These are phyloP conservation scores for Coilia nasus DNA, from an alignment of 2,797 vertebrate species.

Conservation along the genomic window DNA sequence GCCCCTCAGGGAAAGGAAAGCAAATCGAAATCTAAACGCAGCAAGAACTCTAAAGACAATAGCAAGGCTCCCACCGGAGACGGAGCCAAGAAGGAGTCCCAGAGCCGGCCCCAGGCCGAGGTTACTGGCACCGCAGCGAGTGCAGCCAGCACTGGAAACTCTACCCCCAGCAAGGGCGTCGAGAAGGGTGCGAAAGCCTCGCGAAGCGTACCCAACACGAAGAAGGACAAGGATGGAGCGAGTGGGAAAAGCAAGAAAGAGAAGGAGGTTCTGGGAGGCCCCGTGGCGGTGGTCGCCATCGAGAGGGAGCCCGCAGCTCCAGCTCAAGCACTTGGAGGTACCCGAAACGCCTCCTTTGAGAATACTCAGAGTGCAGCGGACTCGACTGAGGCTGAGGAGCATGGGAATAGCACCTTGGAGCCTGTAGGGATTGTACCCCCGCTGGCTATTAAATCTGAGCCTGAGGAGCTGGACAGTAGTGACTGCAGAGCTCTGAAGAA, in stretches of 20 bases:
- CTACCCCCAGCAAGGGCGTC: constrained; percentile 82
- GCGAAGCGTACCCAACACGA: constrained; percentile 85
- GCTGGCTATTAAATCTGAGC: constrained; percentile 90
- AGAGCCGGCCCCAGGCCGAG: constrained; percentile 88
- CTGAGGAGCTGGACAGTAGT: constrained; percentile 88
- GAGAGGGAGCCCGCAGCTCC: constrained; percentile 88
- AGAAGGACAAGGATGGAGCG: constrained; percentile 93
- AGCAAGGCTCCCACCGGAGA: constrained; percentile 88
- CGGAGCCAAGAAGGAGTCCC: constrained; percentile 89
- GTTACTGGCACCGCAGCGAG: constrained; percentile 74
- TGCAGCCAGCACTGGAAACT: constrained; percentile 72
- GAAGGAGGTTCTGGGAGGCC: constrained; percentile 74
- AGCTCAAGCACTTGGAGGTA: constrained; percentile 82
- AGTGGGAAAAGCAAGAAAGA: constrained; percentile 97
- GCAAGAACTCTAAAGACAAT: constrained; percentile 96
- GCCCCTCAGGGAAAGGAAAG: constrained; percentile 97
- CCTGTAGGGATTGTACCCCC: constrained; percentile 90
- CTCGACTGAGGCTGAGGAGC: constrained; percentile 86
- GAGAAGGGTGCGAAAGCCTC: constrained; percentile 92
- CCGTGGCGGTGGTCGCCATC: constrained; percentile 72
- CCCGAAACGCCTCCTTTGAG: constrained; percentile 87
- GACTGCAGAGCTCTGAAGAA: constrained; percentile 95
- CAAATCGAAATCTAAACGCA: constrained; percentile 99
- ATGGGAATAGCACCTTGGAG: constrained; percentile 96
- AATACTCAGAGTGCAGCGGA: constrained; percentile 83